Conservation (phyloP, 2,797 vertebrate species). For the Parauchenoglanis punctatus region DNA sequence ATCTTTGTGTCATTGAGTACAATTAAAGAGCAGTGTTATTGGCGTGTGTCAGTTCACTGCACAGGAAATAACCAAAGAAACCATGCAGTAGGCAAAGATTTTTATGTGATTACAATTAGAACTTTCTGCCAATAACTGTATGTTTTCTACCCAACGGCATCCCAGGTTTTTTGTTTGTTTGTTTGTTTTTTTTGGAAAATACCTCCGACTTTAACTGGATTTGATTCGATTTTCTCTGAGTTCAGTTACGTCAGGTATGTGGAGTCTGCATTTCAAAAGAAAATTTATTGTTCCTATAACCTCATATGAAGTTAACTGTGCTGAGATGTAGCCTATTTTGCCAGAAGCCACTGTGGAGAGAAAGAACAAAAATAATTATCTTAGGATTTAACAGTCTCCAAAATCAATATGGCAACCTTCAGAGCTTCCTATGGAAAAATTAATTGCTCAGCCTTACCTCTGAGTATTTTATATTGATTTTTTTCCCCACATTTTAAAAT, state of each 20-base stretch:
- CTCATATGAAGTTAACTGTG: background rate
- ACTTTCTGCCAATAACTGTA: background rate
- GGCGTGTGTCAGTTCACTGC: background rate
- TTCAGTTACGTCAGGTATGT: background rate
- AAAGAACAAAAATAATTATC: slow-evolving; percentile 17
- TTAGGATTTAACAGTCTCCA: slow-evolving; percentile 7
- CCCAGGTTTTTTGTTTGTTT: background rate
- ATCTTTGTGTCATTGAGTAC: background rate
- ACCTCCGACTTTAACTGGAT: background rate
- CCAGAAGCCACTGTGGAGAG: background rate
- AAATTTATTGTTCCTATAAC: background rate
- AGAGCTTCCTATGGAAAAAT: background rate
- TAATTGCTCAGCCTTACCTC: background rate
- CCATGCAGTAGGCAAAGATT: background rate
- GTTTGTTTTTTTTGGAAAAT: background rate
- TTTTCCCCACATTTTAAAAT: background rate
- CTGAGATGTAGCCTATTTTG: background rate
- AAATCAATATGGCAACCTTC: slow-evolving; percentile 11
- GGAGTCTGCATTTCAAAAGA: background rate
- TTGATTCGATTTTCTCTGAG: background rate
- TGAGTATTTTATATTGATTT: background rate
- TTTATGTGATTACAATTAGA: background rate
- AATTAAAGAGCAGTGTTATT: background rate
- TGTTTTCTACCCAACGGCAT: background rate
- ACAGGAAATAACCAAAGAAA: background rate